phyloP scores from a whole-genome alignment of 1,140 invertebrate genomes.

The Tribolium castaneum region DNA sequence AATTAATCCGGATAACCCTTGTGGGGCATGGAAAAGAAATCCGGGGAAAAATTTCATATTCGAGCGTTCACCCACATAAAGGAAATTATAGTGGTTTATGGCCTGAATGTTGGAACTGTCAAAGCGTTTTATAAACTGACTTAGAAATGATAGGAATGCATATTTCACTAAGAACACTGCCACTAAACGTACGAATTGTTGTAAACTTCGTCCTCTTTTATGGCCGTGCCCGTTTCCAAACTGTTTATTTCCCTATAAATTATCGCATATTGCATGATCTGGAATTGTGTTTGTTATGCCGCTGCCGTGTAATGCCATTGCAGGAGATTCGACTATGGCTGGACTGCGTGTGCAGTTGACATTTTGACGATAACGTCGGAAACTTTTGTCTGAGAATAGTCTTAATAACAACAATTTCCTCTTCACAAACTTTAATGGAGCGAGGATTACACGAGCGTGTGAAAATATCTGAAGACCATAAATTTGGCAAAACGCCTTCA shows the following conservation, averaged over 20 bases:
- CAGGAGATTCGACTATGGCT: not conserved
- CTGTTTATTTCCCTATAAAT: slow-evolving; percentile 26
- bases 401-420: slow-evolving; percentile 22
- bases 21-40: not conserved
- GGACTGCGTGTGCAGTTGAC: not conserved
- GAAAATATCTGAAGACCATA: not conserved
- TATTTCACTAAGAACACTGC: slow-evolving; percentile 22
- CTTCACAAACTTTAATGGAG: slow-evolving; percentile 22
- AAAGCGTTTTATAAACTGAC: slow-evolving; percentile 32
- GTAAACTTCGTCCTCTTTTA: slow-evolving; percentile 24
- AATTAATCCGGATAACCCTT: slow-evolving; percentile 21
- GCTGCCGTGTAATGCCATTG: slow-evolving; percentile 8
- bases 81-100: slow-evolving; percentile 25
- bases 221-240: not conserved
- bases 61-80: slow-evolving; percentile 8
- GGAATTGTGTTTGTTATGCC: slow-evolving; percentile 10
- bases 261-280: not conserved
- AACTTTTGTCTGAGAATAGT: not conserved
- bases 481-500: not conserved
- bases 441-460: not conserved
- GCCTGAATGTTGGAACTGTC: slow-evolving; percentile 25
- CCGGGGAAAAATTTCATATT: slow-evolving; percentile 25
- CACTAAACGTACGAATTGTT: slow-evolving; percentile 28
- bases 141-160: slow-evolving; percentile 32
- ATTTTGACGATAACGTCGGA: slow-evolving; percentile 5